A percentile compares a stretch with the other conserved stretches of the same genome.
Conservation (phyloP, 2,113 vertebrate species). For the Alces alces region DNA sequence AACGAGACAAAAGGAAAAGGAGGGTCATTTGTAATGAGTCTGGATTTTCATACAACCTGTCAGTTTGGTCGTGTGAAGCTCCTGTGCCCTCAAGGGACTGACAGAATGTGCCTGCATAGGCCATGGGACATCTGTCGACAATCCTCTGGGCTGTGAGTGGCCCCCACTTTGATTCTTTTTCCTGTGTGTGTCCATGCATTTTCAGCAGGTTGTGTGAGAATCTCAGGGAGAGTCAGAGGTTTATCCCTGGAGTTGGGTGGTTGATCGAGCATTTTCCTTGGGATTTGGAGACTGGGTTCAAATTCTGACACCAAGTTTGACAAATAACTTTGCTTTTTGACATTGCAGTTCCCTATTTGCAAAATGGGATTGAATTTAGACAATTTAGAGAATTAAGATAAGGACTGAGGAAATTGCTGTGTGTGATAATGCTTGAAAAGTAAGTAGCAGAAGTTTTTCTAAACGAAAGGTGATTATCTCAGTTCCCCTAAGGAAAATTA, state of each 20-base stretch:
- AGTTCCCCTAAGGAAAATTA: not conserved
- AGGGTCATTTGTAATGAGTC: conserved; percentile 42
- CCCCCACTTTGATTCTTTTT: not conserved
- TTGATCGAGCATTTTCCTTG: not conserved
- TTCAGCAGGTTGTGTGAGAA: not conserved
- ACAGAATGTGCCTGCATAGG: conserved; percentile 39
- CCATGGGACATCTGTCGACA: conserved; percentile 13
- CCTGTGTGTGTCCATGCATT: not conserved
- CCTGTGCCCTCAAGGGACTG: not conserved
- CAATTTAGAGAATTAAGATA: not conserved
- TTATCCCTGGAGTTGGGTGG: not conserved
- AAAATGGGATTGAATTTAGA: not conserved
- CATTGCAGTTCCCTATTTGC: not conserved
- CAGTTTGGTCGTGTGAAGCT: conserved; percentile 36
- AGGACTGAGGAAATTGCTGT: not conserved
- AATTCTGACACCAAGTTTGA: not conserved
- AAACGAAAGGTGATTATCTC: not conserved
- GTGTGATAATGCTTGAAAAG: not conserved
- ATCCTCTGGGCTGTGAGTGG: not conserved
- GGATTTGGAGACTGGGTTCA: conserved; percentile 16
- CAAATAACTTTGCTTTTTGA: not conserved
- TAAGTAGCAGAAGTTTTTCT: not conserved
- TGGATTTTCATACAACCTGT: conserved; percentile 28
- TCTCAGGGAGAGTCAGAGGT: not conserved
- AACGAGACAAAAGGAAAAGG: conserved; percentile 53